Evolutionary conservation across 2,797 vertebrate genomes (phyloP).

Genomic region (Pseudopleuronectes americanus): DNA sequence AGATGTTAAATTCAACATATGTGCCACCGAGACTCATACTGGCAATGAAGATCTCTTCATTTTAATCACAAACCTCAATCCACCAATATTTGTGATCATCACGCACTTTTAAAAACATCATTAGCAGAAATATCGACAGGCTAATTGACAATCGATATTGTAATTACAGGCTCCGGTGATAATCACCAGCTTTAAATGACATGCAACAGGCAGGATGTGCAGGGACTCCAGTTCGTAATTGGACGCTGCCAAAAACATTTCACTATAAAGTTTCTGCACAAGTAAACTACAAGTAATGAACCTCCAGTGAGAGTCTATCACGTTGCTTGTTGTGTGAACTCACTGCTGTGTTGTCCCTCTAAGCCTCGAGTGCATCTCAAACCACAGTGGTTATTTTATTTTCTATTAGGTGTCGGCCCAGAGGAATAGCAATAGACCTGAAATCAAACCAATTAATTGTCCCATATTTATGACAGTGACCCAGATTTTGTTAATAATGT

Average conservation of each 20-base stretch:
- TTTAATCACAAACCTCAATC: slow-evolving; percentile 2
- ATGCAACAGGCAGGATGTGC: slow-evolving; percentile 6
- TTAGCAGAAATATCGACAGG: slow-evolving; percentile 25
- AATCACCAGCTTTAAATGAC: slow-evolving; percentile 42
- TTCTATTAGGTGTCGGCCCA: slow-evolving; percentile 13
- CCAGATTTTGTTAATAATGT: slow-evolving; percentile 61
- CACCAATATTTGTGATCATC: slow-evolving; percentile 8
- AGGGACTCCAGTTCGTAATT: slow-evolving; percentile 12
- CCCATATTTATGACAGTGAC: slow-evolving; percentile 56
- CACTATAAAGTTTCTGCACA: slow-evolving; percentile 1
- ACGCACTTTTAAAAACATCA: slow-evolving; percentile 28
- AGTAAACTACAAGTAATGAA: slow-evolving; percentile 8
- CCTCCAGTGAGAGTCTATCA: slow-evolving; percentile 4
- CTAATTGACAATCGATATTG: slow-evolving; percentile 35
- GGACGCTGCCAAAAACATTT: background rate
- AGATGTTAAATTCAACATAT: background rate
- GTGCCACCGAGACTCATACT: too few species aligned
- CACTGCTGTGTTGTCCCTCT: background rate
- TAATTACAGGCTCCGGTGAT: slow-evolving; percentile 41
- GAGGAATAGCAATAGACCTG: slow-evolving; percentile 34
- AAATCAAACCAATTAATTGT: slow-evolving; percentile 60
- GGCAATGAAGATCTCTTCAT: background rate
- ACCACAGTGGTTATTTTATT: slow-evolving; percentile 22
- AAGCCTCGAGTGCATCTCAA: slow-evolving; percentile 8
- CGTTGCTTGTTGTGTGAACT: slow-evolving; percentile 6